Percentiles rank a stretch among this genome's conserved stretches.
Conservation (phyloP, 2,888 invertebrate species). For the Melinaea menophilus region DNA sequence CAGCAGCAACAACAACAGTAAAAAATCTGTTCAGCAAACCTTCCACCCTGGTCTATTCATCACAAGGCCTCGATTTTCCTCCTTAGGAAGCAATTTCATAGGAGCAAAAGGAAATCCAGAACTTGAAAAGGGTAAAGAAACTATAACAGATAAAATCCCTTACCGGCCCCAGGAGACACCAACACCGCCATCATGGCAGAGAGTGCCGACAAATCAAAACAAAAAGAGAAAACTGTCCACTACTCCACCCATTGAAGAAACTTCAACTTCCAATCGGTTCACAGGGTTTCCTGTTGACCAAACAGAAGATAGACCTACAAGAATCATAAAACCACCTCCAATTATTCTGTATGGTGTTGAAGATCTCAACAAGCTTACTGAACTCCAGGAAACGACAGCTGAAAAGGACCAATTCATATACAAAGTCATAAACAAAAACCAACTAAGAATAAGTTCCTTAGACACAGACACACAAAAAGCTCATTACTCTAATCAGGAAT, state of each 20-base stretch:
- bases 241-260: no score
- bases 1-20: no score
- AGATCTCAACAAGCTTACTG: slow-evolving; percentile 8
- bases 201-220: no score
- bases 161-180: background rate
- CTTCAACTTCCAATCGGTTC: no score
- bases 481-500: slow-evolving; percentile 21
- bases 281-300: no score
- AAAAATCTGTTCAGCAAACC: background rate
- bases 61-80: background rate
- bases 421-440: slow-evolving; percentile 24
- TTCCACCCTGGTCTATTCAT: slow-evolving; percentile 4
- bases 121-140: background rate
- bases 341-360: background rate
- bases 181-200: no score
- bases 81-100: background rate
- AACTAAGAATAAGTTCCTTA: slow-evolving; percentile 18
- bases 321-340: no score
- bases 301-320: no score
- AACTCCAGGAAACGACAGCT: background rate
- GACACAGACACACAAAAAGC: slow-evolving; percentile 21
- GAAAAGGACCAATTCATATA: slow-evolving; percentile 10
- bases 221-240: no score
- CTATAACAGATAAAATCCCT: background rate
- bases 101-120: background rate